Base-by-base conservation (phyloP, 1,140 invertebrate genomes). In the Cyclargus thomasi region DNA sequence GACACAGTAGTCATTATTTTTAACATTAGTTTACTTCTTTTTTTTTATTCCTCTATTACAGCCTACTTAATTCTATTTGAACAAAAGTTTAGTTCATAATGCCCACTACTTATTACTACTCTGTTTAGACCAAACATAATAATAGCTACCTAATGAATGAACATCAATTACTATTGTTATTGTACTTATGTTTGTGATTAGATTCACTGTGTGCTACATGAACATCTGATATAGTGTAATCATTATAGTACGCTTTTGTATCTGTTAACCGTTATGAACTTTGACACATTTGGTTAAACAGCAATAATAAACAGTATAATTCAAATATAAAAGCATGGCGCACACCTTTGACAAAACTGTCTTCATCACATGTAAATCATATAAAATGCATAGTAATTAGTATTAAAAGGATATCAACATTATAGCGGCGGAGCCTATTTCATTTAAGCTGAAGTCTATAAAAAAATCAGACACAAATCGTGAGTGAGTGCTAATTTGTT, bases 171-270 rank as follows among this genome's bases (percentile, higher is more conserved):
- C 0, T 29, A 23, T 23, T 23, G 8, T 29, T 29, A 59, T 59
- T 59, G 55, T 59, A 59, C 18, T 59, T 59, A 59, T 59, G 10
- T 20, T 21, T 59, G 55, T 59, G 55, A 59, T 21, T 59, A 59
- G 55, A 59, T 21, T 59, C 55, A 59, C 18, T 59, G 55, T 59
- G 55, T 59, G 18, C 55, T 21, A 59, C 55, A 20, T 59, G 55
- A 21, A 59, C 55, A 22, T 20, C 55, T 59, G 18, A 20, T 59
- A 59, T 59, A 59, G 55, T 59, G 18, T 59, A 20, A 59, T 21
- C 18, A 18, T 17, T 21, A 20, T 59, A 59, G 55, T 10, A 59
- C 20, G 18, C 55, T 21, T 59, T 59, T 21, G 18, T 59, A 59
- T 59, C 5, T 47, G 39, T 47, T 16, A 47, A 1, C 39, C 39